Percentiles rank a stretch among this genome's conserved stretches.
These are phyloP conservation scores for Onychomys torridus DNA, from an alignment of 2,797 vertebrate genomes.

Conservation along the genomic window DNA sequence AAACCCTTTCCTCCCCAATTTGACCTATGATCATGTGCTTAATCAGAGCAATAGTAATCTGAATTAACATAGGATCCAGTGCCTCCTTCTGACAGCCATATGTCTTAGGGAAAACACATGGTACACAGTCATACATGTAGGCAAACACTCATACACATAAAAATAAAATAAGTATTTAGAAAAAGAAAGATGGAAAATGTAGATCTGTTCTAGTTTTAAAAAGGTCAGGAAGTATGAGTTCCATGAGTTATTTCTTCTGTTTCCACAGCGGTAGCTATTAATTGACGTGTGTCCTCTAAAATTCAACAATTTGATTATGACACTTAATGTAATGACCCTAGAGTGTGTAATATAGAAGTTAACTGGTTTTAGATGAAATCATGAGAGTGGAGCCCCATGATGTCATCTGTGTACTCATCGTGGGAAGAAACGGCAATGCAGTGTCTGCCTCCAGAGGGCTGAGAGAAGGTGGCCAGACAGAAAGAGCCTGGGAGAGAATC, in stretches of 20 bases:
- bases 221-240: neutral
- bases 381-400: neutral
- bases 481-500: neutral
- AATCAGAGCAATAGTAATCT: rapidly evolving
- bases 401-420: neutral
- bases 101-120: neutral
- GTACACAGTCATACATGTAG: neutral
- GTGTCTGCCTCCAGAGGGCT: neutral
- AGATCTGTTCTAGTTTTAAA: neutral
- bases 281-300: neutral
- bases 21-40: neutral
- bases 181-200: neutral
- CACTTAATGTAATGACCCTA: neutral
- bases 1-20: neutral
- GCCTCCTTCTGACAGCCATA: neutral
- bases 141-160: neutral
- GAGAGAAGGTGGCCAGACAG: neutral
- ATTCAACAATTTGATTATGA: too few relatives aligned
- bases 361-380: neutral
- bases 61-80: too few relatives aligned
- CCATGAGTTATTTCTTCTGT: neutral
- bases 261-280: too few relatives aligned
- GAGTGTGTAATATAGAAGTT: neutral
- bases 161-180: neutral
- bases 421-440: neutral